Conservation (phyloP, 2,888 invertebrate genomes). For the Chouioia cunea region DNA sequence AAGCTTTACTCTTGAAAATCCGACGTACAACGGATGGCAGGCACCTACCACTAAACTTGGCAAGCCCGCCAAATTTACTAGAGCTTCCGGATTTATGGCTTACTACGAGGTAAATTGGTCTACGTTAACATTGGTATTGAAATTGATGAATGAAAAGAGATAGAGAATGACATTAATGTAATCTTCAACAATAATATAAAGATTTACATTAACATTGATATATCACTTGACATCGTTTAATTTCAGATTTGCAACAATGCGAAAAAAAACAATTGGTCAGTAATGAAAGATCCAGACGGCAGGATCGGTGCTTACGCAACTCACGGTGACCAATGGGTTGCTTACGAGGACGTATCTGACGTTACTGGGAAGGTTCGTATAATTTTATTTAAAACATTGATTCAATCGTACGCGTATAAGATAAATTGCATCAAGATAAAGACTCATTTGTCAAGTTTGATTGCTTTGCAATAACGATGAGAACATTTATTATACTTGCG, state of each 20-base stretch:
- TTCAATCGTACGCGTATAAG: too few species aligned
- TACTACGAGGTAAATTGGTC: conserved; percentile 79
- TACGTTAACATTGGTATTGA: too few species aligned
- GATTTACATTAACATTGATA: too few species aligned
- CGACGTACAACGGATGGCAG: conserved; percentile 73
- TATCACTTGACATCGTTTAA: neutral
- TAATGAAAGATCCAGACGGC: conserved; percentile 80
- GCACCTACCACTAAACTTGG: conserved; percentile 79
- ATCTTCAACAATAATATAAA: too few species aligned
- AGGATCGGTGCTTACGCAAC: conserved; percentile 88
- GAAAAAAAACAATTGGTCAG: conserved; percentile 80
- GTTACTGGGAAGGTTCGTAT: conserved; percentile 50
- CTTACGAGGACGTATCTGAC: conserved; percentile 78
- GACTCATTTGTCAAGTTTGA: too few species aligned
- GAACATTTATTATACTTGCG: too few species aligned
- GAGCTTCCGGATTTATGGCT: conserved; percentile 85
- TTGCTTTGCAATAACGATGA: too few species aligned
- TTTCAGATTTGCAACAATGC: conserved; percentile 82
- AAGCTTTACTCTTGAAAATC: conserved; percentile 74
- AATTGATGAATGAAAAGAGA: too few species aligned
- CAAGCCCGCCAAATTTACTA: conserved; percentile 82
- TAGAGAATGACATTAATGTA: too few species aligned
- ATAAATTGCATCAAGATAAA: neutral
- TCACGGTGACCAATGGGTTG: conserved; percentile 89
- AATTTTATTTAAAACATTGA: too few species aligned